Evolutionary conservation across 2,797 vertebrate genomes (phyloP), one percentile per base, ranked within the genome.

Genomic region (Toxotes lorentzi): DNA sequence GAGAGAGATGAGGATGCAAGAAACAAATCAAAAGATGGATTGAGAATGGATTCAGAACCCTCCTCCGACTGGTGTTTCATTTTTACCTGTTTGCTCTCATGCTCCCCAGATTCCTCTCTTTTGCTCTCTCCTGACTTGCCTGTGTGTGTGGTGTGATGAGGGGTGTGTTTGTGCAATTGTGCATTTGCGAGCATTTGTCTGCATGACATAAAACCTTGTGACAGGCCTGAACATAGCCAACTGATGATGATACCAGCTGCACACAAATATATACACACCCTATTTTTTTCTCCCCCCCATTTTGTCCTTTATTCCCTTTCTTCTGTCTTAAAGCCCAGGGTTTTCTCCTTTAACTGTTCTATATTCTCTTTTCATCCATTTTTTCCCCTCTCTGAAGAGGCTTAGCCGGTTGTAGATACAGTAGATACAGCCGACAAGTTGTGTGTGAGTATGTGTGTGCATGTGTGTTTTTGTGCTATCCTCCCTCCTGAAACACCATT

Each of bases 11-110:
- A 63, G 35, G 66, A 73, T 34, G 19, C 65, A 23, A 74, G 70
- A 61, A 53, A 71, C 30, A 6, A 43, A 80, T 86, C 70, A 81
- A 71, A 82, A 70, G 70, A 77, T 32, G 76, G 61, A 74, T 59
- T 73, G 54, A 79, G 78, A 82, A 81, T 89, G 27, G 27, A 30
- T 81, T 70, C 70, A 70, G 71, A 43, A 76, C 60, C 40, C 53
- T 16, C 62, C 54, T 70, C 61, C 1, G 14, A 75, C 79, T 74
- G 76, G 23, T 61, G 65, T 71, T 82, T 84, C 40, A 59, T 76
- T 76, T 78, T 34, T 48, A 87, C 70, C 75, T 71, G 34, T 56
- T 78, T 64, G 27, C 63, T 40, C 62, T 50, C 19, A 0, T 6
- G 13, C 38, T 68, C 30, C 32, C 63, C 11, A 24, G 17, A 19